Conservation (phyloP, 2,797 vertebrate genomes). For the Hemibagrus guttatus region DNA sequence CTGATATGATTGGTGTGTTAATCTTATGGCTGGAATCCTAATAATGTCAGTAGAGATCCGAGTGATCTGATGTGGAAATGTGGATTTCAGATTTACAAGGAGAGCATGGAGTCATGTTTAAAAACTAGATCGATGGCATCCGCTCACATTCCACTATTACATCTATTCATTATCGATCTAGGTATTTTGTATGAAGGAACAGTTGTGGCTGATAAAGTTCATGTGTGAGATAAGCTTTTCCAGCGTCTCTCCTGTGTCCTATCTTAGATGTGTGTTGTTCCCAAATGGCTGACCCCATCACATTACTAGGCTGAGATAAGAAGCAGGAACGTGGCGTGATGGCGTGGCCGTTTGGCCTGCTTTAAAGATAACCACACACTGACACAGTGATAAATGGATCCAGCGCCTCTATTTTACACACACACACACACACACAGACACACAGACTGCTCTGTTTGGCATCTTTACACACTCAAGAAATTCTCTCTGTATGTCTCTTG, state of each 20-base stretch:
- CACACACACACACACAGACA: not conserved
- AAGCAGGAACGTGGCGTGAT: conserved; percentile 22
- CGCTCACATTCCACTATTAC: not conserved
- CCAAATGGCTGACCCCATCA: not conserved
- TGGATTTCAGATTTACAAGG: not conserved
- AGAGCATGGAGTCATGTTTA: not conserved
- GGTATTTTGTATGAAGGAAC: not conserved
- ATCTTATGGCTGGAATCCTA: not conserved
- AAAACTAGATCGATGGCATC: not conserved
- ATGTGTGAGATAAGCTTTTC: not conserved
- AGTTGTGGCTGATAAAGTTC: not conserved
- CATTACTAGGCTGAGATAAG: conserved; percentile 13
- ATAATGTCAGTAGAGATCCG: not conserved
- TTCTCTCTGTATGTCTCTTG: not conserved
- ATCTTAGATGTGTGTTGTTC: not conserved
- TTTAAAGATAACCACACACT: conserved; percentile 11
- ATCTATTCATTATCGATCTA: not conserved
- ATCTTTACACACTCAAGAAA: not conserved
- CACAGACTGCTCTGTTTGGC: not conserved
- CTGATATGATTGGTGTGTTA: not conserved
- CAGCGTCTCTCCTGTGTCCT: not conserved
- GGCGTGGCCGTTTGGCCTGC: conserved; percentile 7
- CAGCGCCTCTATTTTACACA: not conserved
- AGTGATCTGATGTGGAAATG: too few relatives aligned
- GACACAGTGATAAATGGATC: conserved; percentile 12